These are phyloP conservation scores for Campylomormyrus tamandua DNA, from an alignment of 2,113 vertebrate genomes.

Conservation along the genomic window DNA sequence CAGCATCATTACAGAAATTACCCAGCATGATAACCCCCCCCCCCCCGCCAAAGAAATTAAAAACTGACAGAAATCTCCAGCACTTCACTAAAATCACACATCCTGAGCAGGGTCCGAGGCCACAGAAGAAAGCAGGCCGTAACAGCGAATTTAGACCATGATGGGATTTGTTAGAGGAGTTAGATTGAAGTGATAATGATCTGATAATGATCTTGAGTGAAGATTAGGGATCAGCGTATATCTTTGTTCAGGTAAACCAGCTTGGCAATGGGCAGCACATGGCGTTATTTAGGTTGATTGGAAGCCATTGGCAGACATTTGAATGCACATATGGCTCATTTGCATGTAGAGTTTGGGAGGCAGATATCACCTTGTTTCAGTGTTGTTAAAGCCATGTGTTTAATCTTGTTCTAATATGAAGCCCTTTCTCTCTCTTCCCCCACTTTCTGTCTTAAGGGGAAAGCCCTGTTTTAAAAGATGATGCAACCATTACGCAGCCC, in stretches of 20 bases:
- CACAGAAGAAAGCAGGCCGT: background rate
- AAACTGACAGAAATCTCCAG: background rate
- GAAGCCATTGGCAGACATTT: background rate
- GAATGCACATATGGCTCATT: background rate
- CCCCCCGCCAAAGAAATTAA: background rate
- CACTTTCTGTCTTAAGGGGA: constrained; percentile 38
- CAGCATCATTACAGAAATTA: background rate
- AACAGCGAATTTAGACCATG: background rate
- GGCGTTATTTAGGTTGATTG: background rate
- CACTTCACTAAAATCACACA: background rate
- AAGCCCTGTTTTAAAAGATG: constrained; percentile 36
- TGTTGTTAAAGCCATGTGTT: background rate
- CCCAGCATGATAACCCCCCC: background rate
- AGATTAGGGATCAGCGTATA: background rate
- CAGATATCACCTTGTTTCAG: background rate
- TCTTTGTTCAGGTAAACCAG: background rate
- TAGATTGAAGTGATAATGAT: background rate
- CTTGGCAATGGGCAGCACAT: background rate
- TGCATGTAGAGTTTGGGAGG: background rate
- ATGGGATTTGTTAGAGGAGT: background rate
- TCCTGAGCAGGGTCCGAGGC: background rate
- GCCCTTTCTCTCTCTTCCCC: background rate
- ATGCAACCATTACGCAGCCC: constrained; percentile 51
- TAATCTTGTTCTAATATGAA: background rate
- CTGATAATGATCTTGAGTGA: background rate